Evolutionary conservation across 2,113 vertebrate genomes (phyloP).

Genomic region (Tetrao urogallus): DNA sequence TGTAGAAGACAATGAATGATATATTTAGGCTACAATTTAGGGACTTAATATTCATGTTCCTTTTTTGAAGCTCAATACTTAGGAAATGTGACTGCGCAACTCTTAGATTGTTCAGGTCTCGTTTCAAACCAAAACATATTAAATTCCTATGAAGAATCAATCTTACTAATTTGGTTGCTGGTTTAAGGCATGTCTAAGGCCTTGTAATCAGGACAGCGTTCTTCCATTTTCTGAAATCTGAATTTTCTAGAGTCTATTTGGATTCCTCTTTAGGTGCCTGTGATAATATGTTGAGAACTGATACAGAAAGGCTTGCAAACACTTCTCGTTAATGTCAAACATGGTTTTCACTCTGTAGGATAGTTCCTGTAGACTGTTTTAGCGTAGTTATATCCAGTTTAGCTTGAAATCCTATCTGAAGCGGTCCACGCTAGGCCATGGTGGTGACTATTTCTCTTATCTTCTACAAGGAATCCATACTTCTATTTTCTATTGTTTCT

Average conservation of each 20-base stretch:
- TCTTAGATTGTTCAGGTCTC: background rate
- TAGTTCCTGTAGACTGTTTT: background rate
- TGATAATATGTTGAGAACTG: background rate
- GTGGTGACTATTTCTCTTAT: too few relatives aligned
- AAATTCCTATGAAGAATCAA: background rate
- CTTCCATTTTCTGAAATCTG: background rate
- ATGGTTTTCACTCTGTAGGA: background rate
- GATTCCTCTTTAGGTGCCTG: background rate
- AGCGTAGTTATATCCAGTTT: background rate
- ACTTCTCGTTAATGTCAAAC: background rate
- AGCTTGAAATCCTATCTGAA: background rate
- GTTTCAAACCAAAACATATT: background rate
- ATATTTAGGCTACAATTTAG: background rate
- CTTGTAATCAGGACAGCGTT: background rate
- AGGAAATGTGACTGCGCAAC: background rate
- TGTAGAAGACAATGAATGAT: background rate
- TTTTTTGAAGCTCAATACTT: background rate
- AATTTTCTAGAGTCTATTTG: background rate
- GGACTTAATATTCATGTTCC: too few relatives aligned
- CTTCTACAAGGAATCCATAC: too few relatives aligned
- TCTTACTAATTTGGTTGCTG: background rate
- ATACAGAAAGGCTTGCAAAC: background rate
- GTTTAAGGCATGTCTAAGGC: background rate
- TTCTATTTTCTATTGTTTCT: too few relatives aligned
- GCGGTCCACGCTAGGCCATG: background rate